phyloP scores from a whole-genome alignment of 2,888 invertebrate genomes.

The Seira ritae region DNA sequence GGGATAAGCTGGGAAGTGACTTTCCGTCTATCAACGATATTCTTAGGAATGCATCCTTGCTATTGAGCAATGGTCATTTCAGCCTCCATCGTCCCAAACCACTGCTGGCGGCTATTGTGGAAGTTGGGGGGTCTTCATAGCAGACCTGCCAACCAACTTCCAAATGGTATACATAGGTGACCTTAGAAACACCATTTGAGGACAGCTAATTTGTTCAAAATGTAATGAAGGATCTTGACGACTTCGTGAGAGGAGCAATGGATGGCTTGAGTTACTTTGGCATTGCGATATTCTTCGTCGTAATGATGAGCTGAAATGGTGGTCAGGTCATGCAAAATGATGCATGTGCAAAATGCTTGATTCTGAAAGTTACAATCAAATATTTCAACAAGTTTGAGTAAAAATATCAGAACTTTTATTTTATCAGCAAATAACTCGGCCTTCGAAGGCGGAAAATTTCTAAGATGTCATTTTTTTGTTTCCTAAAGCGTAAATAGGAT shows the following conservation, averaged over 20 bases:
- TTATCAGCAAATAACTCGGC: too few relatives aligned
- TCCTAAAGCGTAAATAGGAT: too few relatives aligned
- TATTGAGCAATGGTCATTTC: slow-evolving; percentile 74
- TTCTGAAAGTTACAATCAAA: too few relatives aligned
- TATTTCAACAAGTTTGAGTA: too few relatives aligned
- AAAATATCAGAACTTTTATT: too few relatives aligned
- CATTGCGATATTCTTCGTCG: too few relatives aligned
- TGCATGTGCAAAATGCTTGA: too few relatives aligned
- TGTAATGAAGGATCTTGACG: slow-evolving; percentile 43
- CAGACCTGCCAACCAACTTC: slow-evolving; percentile 70
- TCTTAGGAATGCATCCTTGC: slow-evolving; percentile 64
- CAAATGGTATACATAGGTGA: slow-evolving; percentile 49
- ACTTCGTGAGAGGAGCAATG: slow-evolving; percentile 56
- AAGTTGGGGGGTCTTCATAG: slow-evolving; percentile 74
- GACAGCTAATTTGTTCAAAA: neutral
- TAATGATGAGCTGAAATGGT: too few relatives aligned
- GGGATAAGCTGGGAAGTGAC: slow-evolving; percentile 50
- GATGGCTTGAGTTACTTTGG: slow-evolving; percentile 65
- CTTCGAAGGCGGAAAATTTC: too few relatives aligned
- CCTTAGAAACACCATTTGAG: too few relatives aligned
- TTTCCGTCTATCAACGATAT: slow-evolving; percentile 38
- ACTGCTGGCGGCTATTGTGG: slow-evolving; percentile 73
- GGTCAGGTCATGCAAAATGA: too few relatives aligned
- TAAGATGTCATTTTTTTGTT: too few relatives aligned
- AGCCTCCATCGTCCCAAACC: slow-evolving; percentile 71